Evolutionary conservation across 1,140 invertebrate genomes (phyloP).

Genomic region (Planococcus citri): DNA sequence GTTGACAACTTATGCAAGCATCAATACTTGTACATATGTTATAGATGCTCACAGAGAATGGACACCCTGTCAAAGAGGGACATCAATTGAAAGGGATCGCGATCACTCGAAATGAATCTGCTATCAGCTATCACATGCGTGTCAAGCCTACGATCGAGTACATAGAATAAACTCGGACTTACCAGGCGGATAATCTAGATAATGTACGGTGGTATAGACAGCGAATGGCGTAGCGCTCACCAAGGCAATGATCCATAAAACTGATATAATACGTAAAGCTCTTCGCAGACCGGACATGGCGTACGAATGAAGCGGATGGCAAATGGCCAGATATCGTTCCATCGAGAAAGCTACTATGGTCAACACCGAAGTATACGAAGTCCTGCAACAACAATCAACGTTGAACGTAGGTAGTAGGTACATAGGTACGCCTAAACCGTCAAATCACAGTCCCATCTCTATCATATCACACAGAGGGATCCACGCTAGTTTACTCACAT

Average conservation of each 20-base stretch:
- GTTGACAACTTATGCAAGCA: no score
- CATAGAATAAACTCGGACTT: slow-evolving; percentile 31
- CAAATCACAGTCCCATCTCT: no score
- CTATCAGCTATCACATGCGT: no score
- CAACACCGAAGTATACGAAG: slow-evolving; percentile 77
- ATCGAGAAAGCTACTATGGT: slow-evolving; percentile 80
- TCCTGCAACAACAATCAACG: slow-evolving; percentile 32
- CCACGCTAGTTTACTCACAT: slow-evolving; percentile 53
- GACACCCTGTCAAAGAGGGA: no score
- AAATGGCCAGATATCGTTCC: slow-evolving; percentile 83
- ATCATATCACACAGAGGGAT: no score
- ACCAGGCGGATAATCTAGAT: slow-evolving; percentile 56
- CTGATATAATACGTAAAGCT: slow-evolving; percentile 64
- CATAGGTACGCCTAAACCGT: no score
- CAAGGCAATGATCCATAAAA: slow-evolving; percentile 64
- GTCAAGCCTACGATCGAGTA: no score
- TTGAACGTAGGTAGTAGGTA: no score
- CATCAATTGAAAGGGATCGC: no score
- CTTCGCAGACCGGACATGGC: slow-evolving; percentile 65
- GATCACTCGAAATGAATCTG: no score
- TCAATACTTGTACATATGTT: no score
- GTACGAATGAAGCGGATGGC: slow-evolving; percentile 68
- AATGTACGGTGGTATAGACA: slow-evolving; percentile 51
- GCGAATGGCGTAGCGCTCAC: slow-evolving; percentile 67
- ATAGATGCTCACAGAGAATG: no score